Base-by-base conservation (phyloP, 2,797 vertebrate genomes). In the Spondyliosoma cantharus region DNA sequence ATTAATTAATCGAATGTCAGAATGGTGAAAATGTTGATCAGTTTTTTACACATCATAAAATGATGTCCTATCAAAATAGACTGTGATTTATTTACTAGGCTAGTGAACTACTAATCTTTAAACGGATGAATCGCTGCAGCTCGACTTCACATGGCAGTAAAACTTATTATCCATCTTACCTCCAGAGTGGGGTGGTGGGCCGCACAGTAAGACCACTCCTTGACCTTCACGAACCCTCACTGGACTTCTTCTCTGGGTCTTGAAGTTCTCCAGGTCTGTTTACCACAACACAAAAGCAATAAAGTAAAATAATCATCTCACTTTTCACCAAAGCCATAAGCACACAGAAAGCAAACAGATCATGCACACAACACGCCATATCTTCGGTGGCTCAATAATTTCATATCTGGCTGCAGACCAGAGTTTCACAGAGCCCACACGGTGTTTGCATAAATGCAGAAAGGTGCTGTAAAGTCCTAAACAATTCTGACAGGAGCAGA, bases 191-290 rank as follows among this genome's bases (percentile, higher is more conserved):
- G 96, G 93, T 0, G 98, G 98, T 0, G 97, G 97, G 4, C 97
- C 97, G 7, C 98, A 99, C 16, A 99, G 94, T 57, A 99, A 92
- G 43, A 98, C 98, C 92, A 99, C 97, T 67, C 97, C 98, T 92
- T 99, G 97, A 77, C 97, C 98, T 82, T 97, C 97, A 7, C 98
- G 96, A 17, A 98, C 98, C 0, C 96, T 96, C 78, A 99, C 98
- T 0, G 96, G 96, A 94, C 95, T 98, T 91, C 97, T 94, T 2
- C 93, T 96, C 82, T 97, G 95, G 6, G 96, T 96, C 92, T 97
- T 97, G 94, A 99, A 99, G 91, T 96, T 97, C 88, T 99, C 97
- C 7, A 99, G 92, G 87, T 97, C 98, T 99, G 95, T 85, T 68
- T 62, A 84, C 11, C 48, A 64, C 13, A 86, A 77, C 16, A 91